These are phyloP conservation scores for Isichthys henryi DNA, from an alignment of 2,113 vertebrate genomes.

Conservation along the genomic window DNA sequence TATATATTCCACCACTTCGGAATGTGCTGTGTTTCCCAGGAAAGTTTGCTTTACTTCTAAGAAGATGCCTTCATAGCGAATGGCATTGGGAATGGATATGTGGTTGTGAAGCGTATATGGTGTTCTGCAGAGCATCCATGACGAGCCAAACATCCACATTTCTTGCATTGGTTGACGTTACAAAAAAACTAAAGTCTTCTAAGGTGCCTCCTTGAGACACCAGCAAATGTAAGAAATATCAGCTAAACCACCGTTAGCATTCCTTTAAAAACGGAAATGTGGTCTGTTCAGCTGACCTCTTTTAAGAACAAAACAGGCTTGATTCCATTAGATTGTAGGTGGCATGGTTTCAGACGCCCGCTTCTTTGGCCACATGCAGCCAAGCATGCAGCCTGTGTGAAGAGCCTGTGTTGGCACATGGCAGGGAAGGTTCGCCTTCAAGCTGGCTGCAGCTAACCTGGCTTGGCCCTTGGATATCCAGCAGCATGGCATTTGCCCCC, in stretches of 20 bases:
- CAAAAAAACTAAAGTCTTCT: not conserved
- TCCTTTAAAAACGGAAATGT: not conserved
- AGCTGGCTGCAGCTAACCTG: slow-evolving; percentile 16
- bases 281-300: not conserved
- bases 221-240: not conserved
- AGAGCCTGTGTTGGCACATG: not conserved
- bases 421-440: not conserved
- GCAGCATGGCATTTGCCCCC: slow-evolving; percentile 50
- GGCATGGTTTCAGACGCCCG: slow-evolving; percentile 32
- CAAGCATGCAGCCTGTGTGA: slow-evolving; percentile 37
- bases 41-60: not conserved
- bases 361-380: slow-evolving; percentile 12
- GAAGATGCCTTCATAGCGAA: not conserved
- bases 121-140: not conserved
- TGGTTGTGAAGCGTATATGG: not conserved
- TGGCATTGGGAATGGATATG: not conserved
- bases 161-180: not conserved
- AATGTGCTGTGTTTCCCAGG: not conserved
- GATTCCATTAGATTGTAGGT: slow-evolving; percentile 1
- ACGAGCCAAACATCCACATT: not conserved
- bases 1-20: not conserved
- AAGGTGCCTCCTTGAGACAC: not conserved
- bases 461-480: slow-evolving; percentile 40
- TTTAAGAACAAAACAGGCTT: not conserved
- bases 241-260: not conserved